Percentiles rank a stretch among this genome's conserved stretches.
Conservation (phyloP, 2,888 invertebrate genomes). For the Melanostoma scalare region DNA sequence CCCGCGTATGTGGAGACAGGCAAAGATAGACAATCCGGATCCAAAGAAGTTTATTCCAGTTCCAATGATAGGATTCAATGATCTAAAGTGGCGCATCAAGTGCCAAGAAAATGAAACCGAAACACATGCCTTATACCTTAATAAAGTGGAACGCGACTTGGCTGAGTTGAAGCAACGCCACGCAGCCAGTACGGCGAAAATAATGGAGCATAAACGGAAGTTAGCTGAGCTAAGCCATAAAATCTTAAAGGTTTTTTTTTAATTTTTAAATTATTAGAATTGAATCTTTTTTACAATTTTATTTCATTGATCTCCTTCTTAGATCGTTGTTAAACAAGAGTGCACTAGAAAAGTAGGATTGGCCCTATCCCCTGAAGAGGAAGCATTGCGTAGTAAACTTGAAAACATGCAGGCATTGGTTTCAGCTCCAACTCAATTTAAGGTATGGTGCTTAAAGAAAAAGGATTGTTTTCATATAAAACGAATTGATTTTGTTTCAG, state of each 20-base stretch:
- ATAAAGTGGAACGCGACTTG: slow-evolving; percentile 90
- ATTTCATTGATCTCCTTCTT: slow-evolving; percentile 73
- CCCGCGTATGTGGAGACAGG: slow-evolving; percentile 96
- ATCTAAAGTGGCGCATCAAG: slow-evolving; percentile 90
- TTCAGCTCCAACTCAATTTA: slow-evolving; percentile 95
- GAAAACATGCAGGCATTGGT: slow-evolving; percentile 94
- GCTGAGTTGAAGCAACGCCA: slow-evolving; percentile 91
- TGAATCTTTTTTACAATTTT: not conserved
- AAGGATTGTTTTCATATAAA: not conserved
- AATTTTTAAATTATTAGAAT: slow-evolving; percentile 58
- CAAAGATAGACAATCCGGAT: slow-evolving; percentile 97
- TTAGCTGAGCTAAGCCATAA: slow-evolving; percentile 92
- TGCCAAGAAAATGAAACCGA: slow-evolving; percentile 93
- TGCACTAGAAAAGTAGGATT: slow-evolving; percentile 93
- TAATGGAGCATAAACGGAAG: slow-evolving; percentile 91
- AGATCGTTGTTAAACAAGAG: slow-evolving; percentile 95
- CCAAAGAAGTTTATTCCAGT: slow-evolving; percentile 94
- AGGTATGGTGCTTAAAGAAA: slow-evolving; percentile 83
- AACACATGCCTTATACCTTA: slow-evolving; percentile 91
- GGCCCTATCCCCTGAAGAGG: slow-evolving; percentile 94
- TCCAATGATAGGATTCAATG: slow-evolving; percentile 95
- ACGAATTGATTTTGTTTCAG: slow-evolving; percentile 79
- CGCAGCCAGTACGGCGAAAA: slow-evolving; percentile 89
- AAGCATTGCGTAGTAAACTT: slow-evolving; percentile 91
- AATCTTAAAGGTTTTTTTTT: slow-evolving; percentile 86